A percentile compares a stretch with the other conserved stretches of the same genome.
Evolutionary conservation across 2,113 vertebrate genomes (phyloP).

Genomic region (Mastomys coucha): DNA sequence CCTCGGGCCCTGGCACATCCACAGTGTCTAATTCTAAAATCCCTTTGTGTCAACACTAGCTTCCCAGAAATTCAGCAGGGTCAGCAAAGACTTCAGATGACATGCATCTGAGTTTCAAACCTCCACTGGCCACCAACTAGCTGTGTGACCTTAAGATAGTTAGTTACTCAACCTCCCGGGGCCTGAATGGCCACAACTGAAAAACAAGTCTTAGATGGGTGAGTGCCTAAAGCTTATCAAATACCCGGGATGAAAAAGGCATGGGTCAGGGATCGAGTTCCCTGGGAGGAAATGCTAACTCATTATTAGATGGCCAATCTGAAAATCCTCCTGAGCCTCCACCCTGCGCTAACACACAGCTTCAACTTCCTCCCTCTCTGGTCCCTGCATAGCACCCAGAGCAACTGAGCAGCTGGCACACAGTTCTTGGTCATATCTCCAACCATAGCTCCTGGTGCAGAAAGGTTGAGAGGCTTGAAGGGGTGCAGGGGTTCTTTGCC

Average conservation of each 20-base stretch:
- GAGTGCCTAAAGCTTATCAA: neutral
- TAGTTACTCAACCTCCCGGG: neutral
- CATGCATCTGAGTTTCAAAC: neutral
- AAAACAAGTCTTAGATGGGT: neutral
- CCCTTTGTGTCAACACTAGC: neutral
- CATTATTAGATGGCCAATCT: neutral
- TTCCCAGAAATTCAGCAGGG: neutral
- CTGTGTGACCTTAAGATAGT: constrained; percentile 1
- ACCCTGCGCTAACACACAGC: neutral
- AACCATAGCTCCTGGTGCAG: neutral
- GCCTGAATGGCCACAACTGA: neutral
- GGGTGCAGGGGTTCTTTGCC: neutral
- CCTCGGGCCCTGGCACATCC: neutral
- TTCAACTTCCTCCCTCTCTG: neutral
- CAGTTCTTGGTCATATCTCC: neutral
- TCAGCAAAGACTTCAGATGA: constrained; percentile 10
- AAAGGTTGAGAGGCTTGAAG: neutral
- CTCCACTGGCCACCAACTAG: neutral
- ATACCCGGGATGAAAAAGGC: neutral
- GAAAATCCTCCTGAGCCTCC: neutral
- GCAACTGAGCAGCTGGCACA: neutral
- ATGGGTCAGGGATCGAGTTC: neutral
- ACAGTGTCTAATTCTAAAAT: neutral
- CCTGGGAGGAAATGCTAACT: neutral
- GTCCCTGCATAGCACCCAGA: neutral